Evolutionary conservation across 2,797 vertebrate species (phyloP).

Genomic region (Cryptoblepharus egeriae): DNA sequence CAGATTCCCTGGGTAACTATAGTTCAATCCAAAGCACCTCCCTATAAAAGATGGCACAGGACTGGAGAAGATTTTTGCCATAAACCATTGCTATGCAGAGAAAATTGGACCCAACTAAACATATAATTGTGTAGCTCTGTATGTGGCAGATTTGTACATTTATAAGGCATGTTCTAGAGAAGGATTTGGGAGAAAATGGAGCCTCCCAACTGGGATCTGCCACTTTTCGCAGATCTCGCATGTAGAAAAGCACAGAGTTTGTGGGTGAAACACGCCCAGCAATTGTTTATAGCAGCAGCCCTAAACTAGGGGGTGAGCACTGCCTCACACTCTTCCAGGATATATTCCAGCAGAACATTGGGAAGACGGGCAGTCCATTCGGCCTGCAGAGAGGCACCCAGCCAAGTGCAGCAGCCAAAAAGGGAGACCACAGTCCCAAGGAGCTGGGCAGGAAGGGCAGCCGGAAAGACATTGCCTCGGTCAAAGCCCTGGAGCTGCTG

Average conservation of each 20-base stretch:
- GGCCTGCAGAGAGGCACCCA: slow-evolving; percentile 78
- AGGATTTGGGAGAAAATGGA: not conserved
- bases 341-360: slow-evolving; percentile 92
- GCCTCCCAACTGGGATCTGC: not conserved
- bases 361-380: slow-evolving; percentile 84
- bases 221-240: too few species aligned
- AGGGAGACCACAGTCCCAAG: slow-evolving; percentile 86
- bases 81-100: not conserved
- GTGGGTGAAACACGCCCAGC: not conserved
- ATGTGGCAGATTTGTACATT: not conserved
- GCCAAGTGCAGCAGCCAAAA: slow-evolving; percentile 82
- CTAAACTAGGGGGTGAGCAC: not conserved
- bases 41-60: not conserved
- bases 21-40: not conserved
- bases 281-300: not conserved
- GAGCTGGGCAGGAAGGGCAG: slow-evolving; percentile 84
- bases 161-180: not conserved
- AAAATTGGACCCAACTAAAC: not conserved
- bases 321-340: slow-evolving; percentile 74
- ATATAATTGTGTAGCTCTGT: not conserved
- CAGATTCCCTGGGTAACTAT: not conserved
- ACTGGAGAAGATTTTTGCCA: not conserved
- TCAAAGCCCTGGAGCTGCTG: slow-evolving; percentile 65
- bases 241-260: not conserved
- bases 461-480: slow-evolving; percentile 71